Evolutionary conservation across 30 jellyfish, hydroid and myxozoan species (phyloP).

Genomic region (Catostylus mosaicus): DNA sequence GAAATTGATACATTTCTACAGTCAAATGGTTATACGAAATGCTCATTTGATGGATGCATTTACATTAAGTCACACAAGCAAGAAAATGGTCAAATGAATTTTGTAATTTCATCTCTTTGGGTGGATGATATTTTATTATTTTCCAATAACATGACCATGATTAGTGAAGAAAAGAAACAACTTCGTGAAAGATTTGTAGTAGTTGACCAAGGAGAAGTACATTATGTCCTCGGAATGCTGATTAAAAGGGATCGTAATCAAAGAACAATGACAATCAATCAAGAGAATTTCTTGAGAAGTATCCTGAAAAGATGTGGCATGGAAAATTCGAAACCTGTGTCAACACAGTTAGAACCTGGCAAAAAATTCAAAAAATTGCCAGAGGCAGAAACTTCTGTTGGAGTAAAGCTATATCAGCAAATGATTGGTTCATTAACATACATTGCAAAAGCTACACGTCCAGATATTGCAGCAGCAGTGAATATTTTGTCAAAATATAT

Average conservation of each 20-base stretch:
- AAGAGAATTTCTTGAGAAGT: constrained; percentile 12
- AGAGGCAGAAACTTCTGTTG: background rate
- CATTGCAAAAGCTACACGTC: constrained; percentile 23
- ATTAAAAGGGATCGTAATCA: constrained; percentile 5
- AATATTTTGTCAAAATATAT: constrained; percentile 9
- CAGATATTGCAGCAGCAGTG: constrained; percentile 54
- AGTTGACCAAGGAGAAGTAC: constrained; percentile 36
- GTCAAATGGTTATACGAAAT: constrained; percentile 4
- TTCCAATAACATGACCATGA: constrained; percentile 15
- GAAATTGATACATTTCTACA: constrained; percentile 3
- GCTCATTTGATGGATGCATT: constrained; percentile 7
- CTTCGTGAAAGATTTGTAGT: constrained; percentile 27
- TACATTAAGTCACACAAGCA: constrained; percentile 14
- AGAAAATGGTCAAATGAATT: background rate
- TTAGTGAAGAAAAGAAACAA: constrained; percentile 1
- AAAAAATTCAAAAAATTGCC: constrained; percentile 5
- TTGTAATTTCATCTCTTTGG: constrained; percentile 10
- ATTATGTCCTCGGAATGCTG: constrained; percentile 38
- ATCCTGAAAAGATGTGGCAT: constrained; percentile 27
- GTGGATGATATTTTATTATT: constrained; percentile 35
- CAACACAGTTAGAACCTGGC: constrained; percentile 39
- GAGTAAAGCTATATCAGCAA: constrained; percentile 8
- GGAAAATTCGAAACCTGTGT: constrained; percentile 55
- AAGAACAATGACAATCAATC: constrained; percentile 9
- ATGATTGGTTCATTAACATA: constrained; percentile 26